These are phyloP conservation scores for Torymus tubicola DNA, from an alignment of 2,888 invertebrate species.

Conservation along the genomic window DNA sequence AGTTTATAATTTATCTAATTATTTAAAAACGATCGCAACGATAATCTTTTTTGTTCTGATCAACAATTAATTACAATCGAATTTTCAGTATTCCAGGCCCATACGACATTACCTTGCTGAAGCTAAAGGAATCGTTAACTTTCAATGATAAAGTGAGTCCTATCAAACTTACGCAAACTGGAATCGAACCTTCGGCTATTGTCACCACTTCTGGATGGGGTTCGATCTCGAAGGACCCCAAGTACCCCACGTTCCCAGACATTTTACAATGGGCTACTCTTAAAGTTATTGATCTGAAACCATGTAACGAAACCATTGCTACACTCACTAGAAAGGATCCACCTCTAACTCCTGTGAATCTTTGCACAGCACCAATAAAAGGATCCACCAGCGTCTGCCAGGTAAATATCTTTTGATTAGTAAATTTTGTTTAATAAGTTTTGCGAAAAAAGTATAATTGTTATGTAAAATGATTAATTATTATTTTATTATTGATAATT, in stretches of 20 bases:
- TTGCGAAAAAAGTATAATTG: no score
- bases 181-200: slow-evolving; percentile 6
- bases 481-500: no score
- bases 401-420: no score
- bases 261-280: slow-evolving; percentile 68
- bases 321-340: slow-evolving; percentile 43
- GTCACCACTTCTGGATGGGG: slow-evolving; percentile 75
- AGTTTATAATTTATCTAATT: no score
- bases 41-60: no score
- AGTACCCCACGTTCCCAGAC: slow-evolving; percentile 62
- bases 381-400: no score
- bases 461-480: no score
- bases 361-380: no score
- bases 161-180: slow-evolving; percentile 71
- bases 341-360: background rate
- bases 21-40: no score
- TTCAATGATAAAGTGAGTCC: slow-evolving; percentile 71
- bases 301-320: slow-evolving; percentile 63
- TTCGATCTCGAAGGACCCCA: slow-evolving; percentile 67
- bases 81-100: slow-evolving; percentile 58
- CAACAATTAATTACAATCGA: no score
- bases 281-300: slow-evolving; percentile 65
- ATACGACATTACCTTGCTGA: slow-evolving; percentile 78
- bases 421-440: no score
- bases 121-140: slow-evolving; percentile 69